Percentiles rank a stretch among this genome's conserved stretches.
Conservation (phyloP, 2,888 invertebrate genomes). For the Zelleria hepariella region DNA sequence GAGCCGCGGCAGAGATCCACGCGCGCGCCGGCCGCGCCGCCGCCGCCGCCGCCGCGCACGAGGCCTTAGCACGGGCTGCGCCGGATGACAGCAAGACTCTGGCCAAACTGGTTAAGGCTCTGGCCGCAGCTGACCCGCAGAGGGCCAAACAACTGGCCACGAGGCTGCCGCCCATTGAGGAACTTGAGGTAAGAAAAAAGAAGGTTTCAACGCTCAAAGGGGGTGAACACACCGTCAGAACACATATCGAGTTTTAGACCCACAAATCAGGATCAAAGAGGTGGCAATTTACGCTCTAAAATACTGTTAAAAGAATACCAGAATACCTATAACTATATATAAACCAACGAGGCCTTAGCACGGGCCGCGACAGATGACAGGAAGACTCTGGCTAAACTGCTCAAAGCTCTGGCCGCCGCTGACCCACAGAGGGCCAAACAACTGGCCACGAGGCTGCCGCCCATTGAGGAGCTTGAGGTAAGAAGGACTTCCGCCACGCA, state of each 20-base stretch:
- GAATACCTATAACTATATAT: too few species aligned
- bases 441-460: slow-evolving; percentile 39
- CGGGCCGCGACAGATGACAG: slow-evolving; percentile 83
- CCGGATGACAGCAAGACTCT: slow-evolving; percentile 84
- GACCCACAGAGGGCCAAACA: slow-evolving; percentile 84
- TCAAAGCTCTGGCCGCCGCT: slow-evolving; percentile 88
- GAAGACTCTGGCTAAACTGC: slow-evolving; percentile 88
- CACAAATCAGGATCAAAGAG: too few species aligned
- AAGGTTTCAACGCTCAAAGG: too few species aligned
- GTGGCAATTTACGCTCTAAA: too few species aligned
- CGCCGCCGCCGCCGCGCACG: slow-evolving; percentile 85
- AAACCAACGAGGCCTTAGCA: slow-evolving; percentile 76
- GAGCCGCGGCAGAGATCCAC: slow-evolving; percentile 89
- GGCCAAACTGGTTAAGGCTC: slow-evolving; percentile 93
- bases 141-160: slow-evolving; percentile 78
- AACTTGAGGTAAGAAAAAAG: slow-evolving; percentile 38
- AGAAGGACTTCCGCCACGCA: too few species aligned
- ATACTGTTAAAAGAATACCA: too few species aligned
- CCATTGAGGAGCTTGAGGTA: not conserved
- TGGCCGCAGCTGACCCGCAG: slow-evolving; percentile 83
- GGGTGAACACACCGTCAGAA: too few species aligned
- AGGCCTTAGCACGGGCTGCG: slow-evolving; percentile 75
- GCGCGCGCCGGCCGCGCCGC: slow-evolving; percentile 80
- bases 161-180: slow-evolving; percentile 41
- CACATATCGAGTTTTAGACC: too few species aligned